Conservation (phyloP, 2,888 invertebrate genomes). For the Cactoblastis cactorum region DNA sequence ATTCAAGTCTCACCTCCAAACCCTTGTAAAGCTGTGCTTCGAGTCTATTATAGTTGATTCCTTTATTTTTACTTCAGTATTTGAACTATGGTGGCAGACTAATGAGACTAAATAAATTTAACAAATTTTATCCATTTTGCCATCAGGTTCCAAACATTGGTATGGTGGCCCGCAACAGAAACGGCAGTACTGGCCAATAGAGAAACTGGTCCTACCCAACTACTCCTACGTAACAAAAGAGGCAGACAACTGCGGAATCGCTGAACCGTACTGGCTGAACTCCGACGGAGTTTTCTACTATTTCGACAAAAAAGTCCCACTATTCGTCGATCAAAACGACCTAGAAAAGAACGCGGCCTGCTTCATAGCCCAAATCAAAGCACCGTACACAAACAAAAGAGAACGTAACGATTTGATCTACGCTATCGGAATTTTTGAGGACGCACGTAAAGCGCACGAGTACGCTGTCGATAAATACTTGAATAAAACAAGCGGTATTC, state of each 20-base stretch:
- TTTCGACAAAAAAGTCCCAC: slow-evolving; percentile 81
- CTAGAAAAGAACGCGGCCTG: slow-evolving; percentile 65
- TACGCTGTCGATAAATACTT: slow-evolving; percentile 80
- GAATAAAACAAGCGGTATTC: slow-evolving; percentile 77
- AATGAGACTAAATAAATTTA: no score
- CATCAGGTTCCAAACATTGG: slow-evolving; percentile 73
- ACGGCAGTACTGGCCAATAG: slow-evolving; percentile 81
- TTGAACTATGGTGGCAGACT: no score
- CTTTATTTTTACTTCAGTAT: no score
- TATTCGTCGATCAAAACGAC: slow-evolving; percentile 83
- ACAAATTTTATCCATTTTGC: no score
- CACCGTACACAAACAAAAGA: slow-evolving; percentile 68
- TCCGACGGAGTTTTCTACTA: slow-evolving; percentile 82
- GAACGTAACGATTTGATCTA: slow-evolving; percentile 71
- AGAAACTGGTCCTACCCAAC: slow-evolving; percentile 67
- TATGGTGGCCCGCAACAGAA: slow-evolving; percentile 81
- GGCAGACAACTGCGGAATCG: slow-evolving; percentile 75
- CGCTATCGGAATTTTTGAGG: slow-evolving; percentile 79
- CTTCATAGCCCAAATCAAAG: slow-evolving; percentile 65
- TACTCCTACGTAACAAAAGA: slow-evolving; percentile 80
- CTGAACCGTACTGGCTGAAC: slow-evolving; percentile 84
- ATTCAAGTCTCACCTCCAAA: no score
- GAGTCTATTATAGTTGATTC: no score
- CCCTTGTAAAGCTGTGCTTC: no score
- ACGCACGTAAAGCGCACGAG: slow-evolving; percentile 80